Percentiles rank a stretch among this genome's conserved stretches.
Evolutionary conservation across 2,797 vertebrate genomes (phyloP).

Genomic region (Gambelia wislizenii): DNA sequence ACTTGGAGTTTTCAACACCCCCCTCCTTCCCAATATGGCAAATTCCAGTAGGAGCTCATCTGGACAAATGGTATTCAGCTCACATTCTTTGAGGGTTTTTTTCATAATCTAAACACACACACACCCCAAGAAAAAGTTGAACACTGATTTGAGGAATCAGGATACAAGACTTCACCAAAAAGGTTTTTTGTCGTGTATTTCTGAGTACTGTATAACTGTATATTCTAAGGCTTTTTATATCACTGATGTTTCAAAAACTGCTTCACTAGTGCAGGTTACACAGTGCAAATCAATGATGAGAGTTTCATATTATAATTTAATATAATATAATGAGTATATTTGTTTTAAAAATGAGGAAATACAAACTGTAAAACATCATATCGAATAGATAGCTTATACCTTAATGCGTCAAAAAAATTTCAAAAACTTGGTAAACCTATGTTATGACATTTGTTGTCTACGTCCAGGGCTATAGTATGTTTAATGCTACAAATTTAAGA

Average conservation of each 20-base stretch:
- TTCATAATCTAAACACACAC: too few species aligned
- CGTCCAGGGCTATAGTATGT: background rate
- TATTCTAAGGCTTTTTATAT: background rate
- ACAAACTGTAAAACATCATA: background rate
- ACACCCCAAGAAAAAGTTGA: background rate
- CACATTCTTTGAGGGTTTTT: too few species aligned
- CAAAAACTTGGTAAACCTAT: background rate
- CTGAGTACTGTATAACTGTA: background rate
- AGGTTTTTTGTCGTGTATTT: background rate
- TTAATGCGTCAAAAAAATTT: background rate
- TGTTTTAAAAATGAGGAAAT: background rate
- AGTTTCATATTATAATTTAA: background rate
- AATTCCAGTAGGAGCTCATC: too few species aligned
- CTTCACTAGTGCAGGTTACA: background rate
- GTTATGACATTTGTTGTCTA: background rate
- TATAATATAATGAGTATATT: too few species aligned
- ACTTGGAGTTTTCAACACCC: too few species aligned
- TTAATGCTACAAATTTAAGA: background rate
- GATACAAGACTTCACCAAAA: background rate
- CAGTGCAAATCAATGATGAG: background rate
- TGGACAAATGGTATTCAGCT: too few species aligned
- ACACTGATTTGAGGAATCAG: background rate
- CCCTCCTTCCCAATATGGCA: too few species aligned
- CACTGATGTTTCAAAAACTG: background rate
- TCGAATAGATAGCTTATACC: background rate